These are phyloP conservation scores for Lepidurus apus DNA, from an alignment of 1,140 invertebrate genomes.

Conservation along the genomic window DNA sequence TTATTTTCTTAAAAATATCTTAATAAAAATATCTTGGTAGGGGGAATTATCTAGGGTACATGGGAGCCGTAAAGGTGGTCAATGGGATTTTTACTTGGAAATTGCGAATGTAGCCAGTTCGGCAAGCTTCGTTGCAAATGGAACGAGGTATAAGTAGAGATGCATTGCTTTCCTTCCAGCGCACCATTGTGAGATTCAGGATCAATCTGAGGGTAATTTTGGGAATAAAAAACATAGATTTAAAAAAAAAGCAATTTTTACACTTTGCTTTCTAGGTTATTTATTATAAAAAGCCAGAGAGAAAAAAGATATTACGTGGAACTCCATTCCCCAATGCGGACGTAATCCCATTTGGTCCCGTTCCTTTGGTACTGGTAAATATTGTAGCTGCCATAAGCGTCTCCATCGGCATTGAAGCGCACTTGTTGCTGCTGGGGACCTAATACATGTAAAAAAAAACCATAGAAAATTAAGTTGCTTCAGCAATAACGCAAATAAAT, in stretches of 20 bases:
- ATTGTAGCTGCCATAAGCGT: constrained; percentile 61
- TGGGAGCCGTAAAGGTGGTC: neutral
- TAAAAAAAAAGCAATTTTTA: neutral
- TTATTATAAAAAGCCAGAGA: neutral
- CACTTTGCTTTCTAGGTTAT: neutral
- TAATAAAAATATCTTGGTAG: neutral
- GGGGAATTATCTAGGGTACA: neutral
- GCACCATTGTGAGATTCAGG: constrained; percentile 47
- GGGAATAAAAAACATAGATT: constrained; percentile 26
- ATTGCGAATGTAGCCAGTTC: constrained; percentile 55
- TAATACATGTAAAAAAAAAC: constrained; percentile 39
- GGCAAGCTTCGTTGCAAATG: constrained; percentile 59
- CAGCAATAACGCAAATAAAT: neutral
- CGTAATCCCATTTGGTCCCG: constrained; percentile 53
- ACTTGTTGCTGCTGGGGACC: constrained; percentile 57
- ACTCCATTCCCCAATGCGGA: constrained; percentile 57
- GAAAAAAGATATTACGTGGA: constrained; percentile 47
- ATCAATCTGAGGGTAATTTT: constrained; percentile 40
- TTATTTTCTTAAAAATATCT: too few species aligned
- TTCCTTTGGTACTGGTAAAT: constrained; percentile 61
- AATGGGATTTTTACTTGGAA: constrained; percentile 48
- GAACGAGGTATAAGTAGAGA: constrained; percentile 50
- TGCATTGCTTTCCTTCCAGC: constrained; percentile 44
- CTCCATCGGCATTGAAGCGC: constrained; percentile 58
- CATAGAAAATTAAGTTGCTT: neutral